Base-by-base conservation (phyloP, 2,888 invertebrate species). In the Carcina quercana region DNA sequence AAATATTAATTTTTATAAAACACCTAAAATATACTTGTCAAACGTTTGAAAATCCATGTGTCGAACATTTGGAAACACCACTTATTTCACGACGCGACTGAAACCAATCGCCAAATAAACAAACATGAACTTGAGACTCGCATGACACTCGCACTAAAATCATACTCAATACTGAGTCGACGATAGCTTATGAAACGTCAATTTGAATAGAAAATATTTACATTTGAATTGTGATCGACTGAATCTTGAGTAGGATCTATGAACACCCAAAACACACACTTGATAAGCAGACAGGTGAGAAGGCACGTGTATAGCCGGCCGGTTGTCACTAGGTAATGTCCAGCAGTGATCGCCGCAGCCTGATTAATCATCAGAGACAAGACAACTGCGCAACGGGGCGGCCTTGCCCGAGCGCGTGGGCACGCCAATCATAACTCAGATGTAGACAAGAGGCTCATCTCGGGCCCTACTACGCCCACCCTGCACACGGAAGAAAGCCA, bases 351-450 rank as follows among this genome's bases (percentile, higher is more conserved):
- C 59, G 57, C 45, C 58, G 59, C 55, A 63, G 60, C 45, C 59
- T 55, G 71, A 78, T 80, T 79, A 80, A 80, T 83, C 82, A 80
- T 78, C 66, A 46, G 52, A 50, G 61, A 63, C 74, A 73, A 80
- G 26, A 33, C 34, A 35, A 35, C 35, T 83, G 74, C 83, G 83
- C 76, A 82, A 68, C 62, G 58, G 37, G 45, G 49, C 58, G 78
- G 54, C 79, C 79, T 82, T 79, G 79, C 43, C 40, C 40, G 21
- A 37, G 58, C 61, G 80, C 76, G 83, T 83, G 79, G 83, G 83
- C 48, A 52, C 45, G 40, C 56, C 50, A 59, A 66, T 75, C 74
- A 78, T 72, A 75, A 73, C 62, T 58, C 51, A 63, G 45, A 47
- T 43, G 43, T 43, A 36, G 49, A 47, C 56, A 57, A 53, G 55